Conservation (phyloP, 2,888 invertebrate genomes). For the Alcis repandata region DNA sequence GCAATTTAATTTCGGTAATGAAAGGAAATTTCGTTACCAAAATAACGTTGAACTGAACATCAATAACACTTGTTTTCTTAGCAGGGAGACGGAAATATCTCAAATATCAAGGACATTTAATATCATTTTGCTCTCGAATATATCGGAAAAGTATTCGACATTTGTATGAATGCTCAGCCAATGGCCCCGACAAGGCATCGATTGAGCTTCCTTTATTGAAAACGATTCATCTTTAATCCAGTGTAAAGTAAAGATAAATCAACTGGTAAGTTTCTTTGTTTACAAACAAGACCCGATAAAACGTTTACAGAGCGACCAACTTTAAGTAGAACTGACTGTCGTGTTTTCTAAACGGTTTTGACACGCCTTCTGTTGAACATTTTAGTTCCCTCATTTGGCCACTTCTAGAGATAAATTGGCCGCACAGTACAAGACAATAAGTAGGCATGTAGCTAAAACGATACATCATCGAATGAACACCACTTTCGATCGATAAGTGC, state of each 20-base stretch:
- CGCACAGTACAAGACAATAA: conserved; percentile 17
- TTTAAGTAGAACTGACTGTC: neutral
- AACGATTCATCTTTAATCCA: conserved; percentile 21
- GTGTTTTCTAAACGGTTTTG: neutral
- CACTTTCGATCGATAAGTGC: conserved; percentile 38
- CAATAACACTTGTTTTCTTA: neutral
- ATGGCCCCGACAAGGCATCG: neutral
- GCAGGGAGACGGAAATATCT: neutral
- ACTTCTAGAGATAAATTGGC: neutral
- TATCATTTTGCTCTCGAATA: conserved; percentile 13
- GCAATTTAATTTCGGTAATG: neutral
- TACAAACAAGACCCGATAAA: conserved; percentile 18
- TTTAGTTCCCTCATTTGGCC: neutral
- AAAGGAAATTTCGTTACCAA: neutral
- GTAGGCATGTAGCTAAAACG: conserved; percentile 7
- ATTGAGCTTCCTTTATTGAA: conserved; percentile 15
- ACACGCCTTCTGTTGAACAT: neutral
- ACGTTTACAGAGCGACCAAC: neutral
- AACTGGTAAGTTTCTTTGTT: conserved; percentile 35
- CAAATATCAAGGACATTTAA: neutral
- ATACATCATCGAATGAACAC: conserved; percentile 26
- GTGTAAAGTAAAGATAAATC: conserved; percentile 22
- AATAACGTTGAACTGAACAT: neutral
- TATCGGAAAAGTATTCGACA: conserved; percentile 17
- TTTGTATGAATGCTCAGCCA: conserved; percentile 15